Evolutionary conservation across 2,113 vertebrate species (phyloP), one percentile per base, ranked within the genome.

Genomic region (Nothobranchius furzeri): DNA sequence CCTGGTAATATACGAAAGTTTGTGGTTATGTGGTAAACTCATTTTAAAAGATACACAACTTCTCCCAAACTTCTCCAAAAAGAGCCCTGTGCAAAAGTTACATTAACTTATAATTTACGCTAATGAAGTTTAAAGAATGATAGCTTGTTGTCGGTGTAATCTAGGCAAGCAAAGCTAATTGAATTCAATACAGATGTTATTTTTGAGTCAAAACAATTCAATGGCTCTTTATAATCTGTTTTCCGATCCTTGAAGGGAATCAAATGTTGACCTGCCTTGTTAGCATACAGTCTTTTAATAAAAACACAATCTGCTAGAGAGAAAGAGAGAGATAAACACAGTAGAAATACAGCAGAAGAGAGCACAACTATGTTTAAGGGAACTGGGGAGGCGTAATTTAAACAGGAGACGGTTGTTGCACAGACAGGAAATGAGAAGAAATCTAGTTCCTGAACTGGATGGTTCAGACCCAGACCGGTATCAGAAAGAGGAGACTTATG

Each of bases 351-450:
- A 51, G 48, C 13, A 17, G 59, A 14, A 66, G 48, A 45, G 57
- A 94, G 91, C 9, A 64, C 75, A 94, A 93, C 93, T 90, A 92
- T 92, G 78, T 78, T 81, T 83, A 76, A 63, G 69, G 75, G 68
- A 88, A 83, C 70, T 71, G 50, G 43, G 82, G 85, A 86, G 84
- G 76, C 76, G 87, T 98, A 98, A 98, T 98, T 99, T 94, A 96
- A 98, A 96, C 95, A 98, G 95, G 96, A 95, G 95, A 96, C 95
- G 94, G 92, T 93, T 94, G 89, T 92, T 91, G 92, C 85, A 90
- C 95, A 97, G 96, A 96, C 96, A 98, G 97, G 97, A 98, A 98
- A 98, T 96, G 95, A 98, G 95, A 94, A 91, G 93, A 95, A 93
- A 94, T 94, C 93, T 89, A 94, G 94, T 95, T 96, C 95, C 95